Base-by-base conservation (phyloP, 1,140 invertebrate genomes). In the Lepidurus couesii region DNA sequence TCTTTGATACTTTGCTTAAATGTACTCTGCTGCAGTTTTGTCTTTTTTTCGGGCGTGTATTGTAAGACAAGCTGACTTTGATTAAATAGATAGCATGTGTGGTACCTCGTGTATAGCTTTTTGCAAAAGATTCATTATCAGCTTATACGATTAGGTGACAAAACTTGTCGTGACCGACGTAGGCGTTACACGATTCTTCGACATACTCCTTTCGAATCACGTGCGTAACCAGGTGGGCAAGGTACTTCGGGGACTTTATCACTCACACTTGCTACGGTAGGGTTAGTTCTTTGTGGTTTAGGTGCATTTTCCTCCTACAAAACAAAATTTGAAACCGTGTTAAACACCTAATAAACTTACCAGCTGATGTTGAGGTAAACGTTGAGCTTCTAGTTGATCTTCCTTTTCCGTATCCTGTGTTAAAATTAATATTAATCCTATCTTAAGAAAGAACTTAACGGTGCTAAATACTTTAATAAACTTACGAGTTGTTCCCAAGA, bases 1-100 rank as follows among this genome's bases (percentile, higher is more conserved):
- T 81, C 79, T 86, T 79, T 86, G 75, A 88, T 44, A 47, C 24
- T 76, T 9, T 11, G 21, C 13, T 16, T 13, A 65, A 65, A 21
- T 65, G 16, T 65, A 65, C 8, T 65, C 16, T 0, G 21, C 7
- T 65, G 16, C 53, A 65, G 53, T 13, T 65, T 9, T 65, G 13
- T 65, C 53, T n/a, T n/a, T 13, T 65, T 65, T 65, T 65, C 16
- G 16, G 5, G 53, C 21, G 21, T 16, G 53, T 13, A 65, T n/a
- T 65, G 53, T 13, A 16, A n/a, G 53, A 21, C 53, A 65, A 65
- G 13, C 13, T 65, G 53, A 21, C 7, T 65, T 65, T 65, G 53
- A 7, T 65, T 65, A 16, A 65, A 65, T 65, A 65, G 53, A 65
- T 34, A 34, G 34, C 34, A 34, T 16, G 53, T 65, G 16, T 65